phyloP scores from a whole-genome alignment of 2,888 invertebrate species.

The Petrolisthes cinctipes region DNA sequence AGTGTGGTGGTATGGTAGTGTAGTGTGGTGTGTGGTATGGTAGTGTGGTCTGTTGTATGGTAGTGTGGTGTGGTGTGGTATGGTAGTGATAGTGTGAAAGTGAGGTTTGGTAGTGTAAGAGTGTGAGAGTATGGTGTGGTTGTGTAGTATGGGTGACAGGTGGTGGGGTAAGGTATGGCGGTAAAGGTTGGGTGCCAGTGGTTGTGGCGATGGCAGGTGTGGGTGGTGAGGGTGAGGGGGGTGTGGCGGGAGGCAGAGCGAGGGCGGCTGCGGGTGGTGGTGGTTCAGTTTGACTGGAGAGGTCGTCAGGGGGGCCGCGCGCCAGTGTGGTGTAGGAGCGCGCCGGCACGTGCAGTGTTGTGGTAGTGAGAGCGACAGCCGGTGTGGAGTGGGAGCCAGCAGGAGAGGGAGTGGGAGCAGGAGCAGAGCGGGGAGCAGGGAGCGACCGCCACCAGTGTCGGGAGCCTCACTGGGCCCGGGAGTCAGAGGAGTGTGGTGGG shows the following conservation, averaged over 20 bases:
- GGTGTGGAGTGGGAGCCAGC: background rate
- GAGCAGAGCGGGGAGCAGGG: slow-evolving; percentile 13
- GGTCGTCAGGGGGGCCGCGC: slow-evolving; percentile 50
- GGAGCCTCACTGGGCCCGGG: slow-evolving; percentile 10
- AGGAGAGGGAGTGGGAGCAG: slow-evolving; percentile 14
- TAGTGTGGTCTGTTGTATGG: background rate
- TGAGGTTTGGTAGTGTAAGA: background rate
- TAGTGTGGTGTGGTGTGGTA: background rate
- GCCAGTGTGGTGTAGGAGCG: slow-evolving; percentile 30
- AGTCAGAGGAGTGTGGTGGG: slow-evolving; percentile 39
- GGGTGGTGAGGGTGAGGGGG: slow-evolving; percentile 19
- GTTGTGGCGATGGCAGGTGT: background rate
- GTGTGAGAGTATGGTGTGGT: background rate
- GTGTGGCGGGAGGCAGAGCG: background rate
- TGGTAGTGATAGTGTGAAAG: background rate
- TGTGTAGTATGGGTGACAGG: background rate
- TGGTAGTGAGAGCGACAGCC: slow-evolving; percentile 38
- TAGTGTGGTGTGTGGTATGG: background rate
- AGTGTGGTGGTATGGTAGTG: background rate
- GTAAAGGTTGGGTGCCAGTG: background rate
- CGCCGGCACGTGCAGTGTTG: slow-evolving; percentile 37
- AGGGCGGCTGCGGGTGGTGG: slow-evolving; percentile 21
- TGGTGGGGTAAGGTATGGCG: background rate
- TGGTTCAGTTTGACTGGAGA: slow-evolving; percentile 45
- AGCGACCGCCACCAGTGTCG: background rate